phyloP scores from a whole-genome alignment of 2,888 invertebrate species.

The Spialia ferax region DNA sequence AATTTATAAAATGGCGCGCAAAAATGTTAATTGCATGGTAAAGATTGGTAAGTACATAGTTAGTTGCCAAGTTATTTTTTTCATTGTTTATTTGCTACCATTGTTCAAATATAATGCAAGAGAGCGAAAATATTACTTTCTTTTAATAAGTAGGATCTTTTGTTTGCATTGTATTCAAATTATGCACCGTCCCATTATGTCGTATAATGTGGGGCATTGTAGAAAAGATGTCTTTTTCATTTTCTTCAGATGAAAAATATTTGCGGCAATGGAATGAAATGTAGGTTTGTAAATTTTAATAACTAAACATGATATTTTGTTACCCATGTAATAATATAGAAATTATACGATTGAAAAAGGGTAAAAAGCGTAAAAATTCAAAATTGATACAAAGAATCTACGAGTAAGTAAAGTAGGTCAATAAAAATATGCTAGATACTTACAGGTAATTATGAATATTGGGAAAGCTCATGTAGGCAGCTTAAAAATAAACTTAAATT shows the following conservation, averaged over 20 bases:
- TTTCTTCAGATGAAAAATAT: slow-evolving; percentile 12
- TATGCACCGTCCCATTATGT: slow-evolving; percentile 4
- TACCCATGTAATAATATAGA: too few species aligned
- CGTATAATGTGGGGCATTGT: slow-evolving; percentile 3
- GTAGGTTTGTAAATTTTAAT: neutral
- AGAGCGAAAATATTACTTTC: slow-evolving; percentile 20
- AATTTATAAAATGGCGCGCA: slow-evolving; percentile 15
- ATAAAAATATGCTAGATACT: too few species aligned
- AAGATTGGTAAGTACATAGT: neutral
- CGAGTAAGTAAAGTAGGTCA: neutral
- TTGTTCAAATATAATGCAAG: slow-evolving; percentile 22
- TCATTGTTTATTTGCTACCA: slow-evolving; percentile 9
- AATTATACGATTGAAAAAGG: too few species aligned
- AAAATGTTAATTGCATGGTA: slow-evolving; percentile 5
- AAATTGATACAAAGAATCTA: neutral
- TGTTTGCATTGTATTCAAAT: slow-evolving; percentile 14
- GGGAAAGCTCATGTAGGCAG: too few species aligned
- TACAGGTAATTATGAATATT: too few species aligned
- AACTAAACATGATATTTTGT: neutral
- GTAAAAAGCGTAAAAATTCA: neutral
- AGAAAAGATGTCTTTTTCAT: neutral
- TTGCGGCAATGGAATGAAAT: neutral
- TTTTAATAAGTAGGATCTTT: slow-evolving; percentile 5
- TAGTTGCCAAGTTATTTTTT: slow-evolving; percentile 5
- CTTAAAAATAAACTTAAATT: too few species aligned